Evolutionary conservation across 2,888 invertebrate species (phyloP).

Genomic region (Sympetrum striolatum): DNA sequence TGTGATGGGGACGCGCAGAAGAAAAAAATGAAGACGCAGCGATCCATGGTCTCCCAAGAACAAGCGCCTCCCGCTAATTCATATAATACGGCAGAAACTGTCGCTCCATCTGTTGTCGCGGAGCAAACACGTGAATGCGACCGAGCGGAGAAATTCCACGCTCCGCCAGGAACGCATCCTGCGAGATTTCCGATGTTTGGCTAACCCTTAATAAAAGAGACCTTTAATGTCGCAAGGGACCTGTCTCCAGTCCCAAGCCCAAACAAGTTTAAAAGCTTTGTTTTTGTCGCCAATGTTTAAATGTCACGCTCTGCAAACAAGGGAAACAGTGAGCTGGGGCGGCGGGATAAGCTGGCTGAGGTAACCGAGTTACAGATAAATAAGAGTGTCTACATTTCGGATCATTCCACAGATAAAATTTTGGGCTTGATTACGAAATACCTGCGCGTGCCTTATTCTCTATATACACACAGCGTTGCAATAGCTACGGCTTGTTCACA

Average conservation of each 20-base stretch:
- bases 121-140: neutral
- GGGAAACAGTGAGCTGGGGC: neutral
- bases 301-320: neutral
- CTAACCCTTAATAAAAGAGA: neutral
- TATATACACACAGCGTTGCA: too few relatives aligned
- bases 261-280: neutral
- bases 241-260: neutral
- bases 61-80: constrained; percentile 24
- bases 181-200: neutral
- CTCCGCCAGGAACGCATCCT: neutral
- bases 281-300: neutral
- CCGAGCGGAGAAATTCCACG: neutral
- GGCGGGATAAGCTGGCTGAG: neutral
- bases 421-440: neutral
- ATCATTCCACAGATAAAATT: neutral
- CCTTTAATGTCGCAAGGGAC: neutral
- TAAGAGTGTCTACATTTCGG: neutral
- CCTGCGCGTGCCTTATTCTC: neutral
- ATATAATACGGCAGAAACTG: neutral
- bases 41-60: constrained; percentile 22
- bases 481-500: too few relatives aligned
- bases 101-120: constrained; percentile 23
- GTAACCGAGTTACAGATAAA: neutral
- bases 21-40: constrained; percentile 16
- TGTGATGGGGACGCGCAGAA: neutral